phyloP scores from a whole-genome alignment of 2,113 vertebrate genomes.

The Anas platyrhynchos region DNA sequence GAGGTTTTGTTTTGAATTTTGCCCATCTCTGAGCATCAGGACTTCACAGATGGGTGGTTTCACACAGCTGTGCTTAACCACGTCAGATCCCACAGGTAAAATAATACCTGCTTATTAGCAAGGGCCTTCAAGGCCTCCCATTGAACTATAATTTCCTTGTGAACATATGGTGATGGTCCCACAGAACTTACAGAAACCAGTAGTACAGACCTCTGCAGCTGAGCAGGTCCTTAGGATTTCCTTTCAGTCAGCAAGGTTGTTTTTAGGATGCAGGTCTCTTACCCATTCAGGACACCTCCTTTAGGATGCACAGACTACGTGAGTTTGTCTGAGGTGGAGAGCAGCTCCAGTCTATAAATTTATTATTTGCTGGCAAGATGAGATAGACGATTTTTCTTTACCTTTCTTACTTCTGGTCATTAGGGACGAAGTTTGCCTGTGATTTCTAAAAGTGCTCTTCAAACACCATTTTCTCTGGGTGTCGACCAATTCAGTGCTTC shows the following conservation, averaged over 20 bases:
- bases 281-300: not conserved
- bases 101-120: not conserved
- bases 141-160: not conserved
- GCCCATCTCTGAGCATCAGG: not conserved
- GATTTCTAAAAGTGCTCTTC: not conserved
- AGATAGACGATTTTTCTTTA: not conserved
- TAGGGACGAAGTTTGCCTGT: not conserved
- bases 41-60: not conserved
- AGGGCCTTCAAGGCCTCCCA: not conserved
- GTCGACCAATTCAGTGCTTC: not conserved
- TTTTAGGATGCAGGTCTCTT: not conserved
- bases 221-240: not conserved
- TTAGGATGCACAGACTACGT: not conserved
- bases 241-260: not conserved
- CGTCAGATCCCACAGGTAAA: not conserved
- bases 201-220: not conserved
- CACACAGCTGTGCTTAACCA: not conserved
- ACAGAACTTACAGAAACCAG: not conserved
- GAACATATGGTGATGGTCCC: not conserved
- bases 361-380: not conserved
- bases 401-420: not conserved
- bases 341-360: not conserved
- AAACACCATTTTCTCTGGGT: not conserved
- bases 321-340: not conserved
- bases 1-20: not conserved